Base-by-base conservation (phyloP, 2,797 vertebrate species). In the Podargus strigoides region DNA sequence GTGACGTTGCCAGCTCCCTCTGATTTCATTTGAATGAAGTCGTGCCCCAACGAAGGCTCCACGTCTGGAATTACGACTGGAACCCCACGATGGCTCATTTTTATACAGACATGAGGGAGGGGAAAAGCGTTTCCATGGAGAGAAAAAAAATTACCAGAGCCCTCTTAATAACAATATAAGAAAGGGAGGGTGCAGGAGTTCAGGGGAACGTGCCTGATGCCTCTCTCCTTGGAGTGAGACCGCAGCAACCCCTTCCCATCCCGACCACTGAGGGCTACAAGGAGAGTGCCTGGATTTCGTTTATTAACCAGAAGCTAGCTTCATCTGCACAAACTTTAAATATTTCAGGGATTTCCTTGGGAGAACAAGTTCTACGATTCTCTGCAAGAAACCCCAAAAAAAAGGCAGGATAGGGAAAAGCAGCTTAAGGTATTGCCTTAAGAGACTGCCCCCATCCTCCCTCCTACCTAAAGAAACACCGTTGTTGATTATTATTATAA, bases 1-100 rank as follows among this genome's bases (percentile, higher is more conserved):
- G 62, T 98, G 98, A 99, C 98, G 98, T 98, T 62, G 68, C 89
- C 97, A 92, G 94, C 98, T 97, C 97, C 96, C 96, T 97, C 97
- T 93, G 93, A 96, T 95, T 97, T 97, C 97, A 96, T 95, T 97
- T 96, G 97, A 97, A 98, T 96, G 97, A 97, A 97, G 98, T 98
- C 96, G 91, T 96, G 96, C 97, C 98, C 98, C 94, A 97, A 97
- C 60, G 95, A 96, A 97, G 96, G 97, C 97, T 94, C 95, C 66
- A 64, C 97, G 86, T 97, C 98, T 98, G 97, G 97, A 98, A 94
- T 97, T 97, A 96, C 92, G 77, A 95, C 95, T 96, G 94, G 93
- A 39, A 96, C 88, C 96, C 93, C 96, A 96, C 96, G 97, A 97
- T 97, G 98, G 69, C 93, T 92, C 95, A 79, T 95, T 94, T 98